phyloP scores from a whole-genome alignment of 1,140 invertebrate genomes.

The Drosophila nigromelanica region DNA sequence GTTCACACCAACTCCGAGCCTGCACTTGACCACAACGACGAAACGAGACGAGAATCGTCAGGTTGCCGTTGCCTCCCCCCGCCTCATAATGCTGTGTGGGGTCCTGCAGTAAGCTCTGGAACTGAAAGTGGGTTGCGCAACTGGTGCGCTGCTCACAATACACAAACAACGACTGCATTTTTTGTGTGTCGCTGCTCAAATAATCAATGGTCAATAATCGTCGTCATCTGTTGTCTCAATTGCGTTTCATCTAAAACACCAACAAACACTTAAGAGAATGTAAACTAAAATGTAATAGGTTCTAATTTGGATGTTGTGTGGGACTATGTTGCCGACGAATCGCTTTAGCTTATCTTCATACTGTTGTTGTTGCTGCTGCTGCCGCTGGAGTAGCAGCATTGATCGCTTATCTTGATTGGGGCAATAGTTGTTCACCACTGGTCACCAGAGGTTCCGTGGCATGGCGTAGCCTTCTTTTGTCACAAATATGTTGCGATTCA shows the following conservation, averaged over 20 bases:
- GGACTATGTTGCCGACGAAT: constrained; percentile 78
- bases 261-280: constrained; percentile 79
- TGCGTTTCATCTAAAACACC: constrained; percentile 84
- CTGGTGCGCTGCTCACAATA: constrained; percentile 6
- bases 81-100: background rate
- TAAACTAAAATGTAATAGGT: constrained; percentile 81
- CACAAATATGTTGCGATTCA: constrained; percentile 78
- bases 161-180: constrained; percentile 15
- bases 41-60: background rate
- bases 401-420: constrained; percentile 76
- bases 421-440: constrained; percentile 80
- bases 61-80: background rate
- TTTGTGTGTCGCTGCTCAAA: constrained; percentile 36
- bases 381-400: constrained; percentile 44
- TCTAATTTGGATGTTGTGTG: constrained; percentile 75
- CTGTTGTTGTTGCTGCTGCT: constrained; percentile 46
- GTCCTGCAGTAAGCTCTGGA: constrained; percentile 24
- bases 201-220: constrained; percentile 69
- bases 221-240: constrained; percentile 82
- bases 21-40: background rate
- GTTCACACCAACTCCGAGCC: constrained; percentile 12
- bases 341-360: constrained; percentile 63
- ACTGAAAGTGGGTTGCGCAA: constrained; percentile 23
- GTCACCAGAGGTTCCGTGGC: constrained; percentile 84
- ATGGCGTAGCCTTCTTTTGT: constrained; percentile 84